A percentile compares a stretch with the other conserved stretches of the same genome.
These are phyloP conservation scores for Lutraria lutraria DNA, from an alignment of 2,888 invertebrate genomes.

Conservation along the genomic window DNA sequence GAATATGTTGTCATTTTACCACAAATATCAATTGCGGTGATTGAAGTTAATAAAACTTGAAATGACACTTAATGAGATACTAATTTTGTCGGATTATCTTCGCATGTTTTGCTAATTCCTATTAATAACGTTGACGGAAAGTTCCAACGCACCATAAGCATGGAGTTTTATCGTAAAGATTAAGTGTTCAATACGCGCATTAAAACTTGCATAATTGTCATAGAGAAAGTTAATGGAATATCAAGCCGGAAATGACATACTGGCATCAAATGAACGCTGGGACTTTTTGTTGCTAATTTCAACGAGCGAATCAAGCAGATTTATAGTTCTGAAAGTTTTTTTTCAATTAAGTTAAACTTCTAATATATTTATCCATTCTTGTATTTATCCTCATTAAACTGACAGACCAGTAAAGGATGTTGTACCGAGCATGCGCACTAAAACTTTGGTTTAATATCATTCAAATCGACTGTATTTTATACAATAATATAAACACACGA, in stretches of 20 bases:
- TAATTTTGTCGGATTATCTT: slow-evolving; percentile 59
- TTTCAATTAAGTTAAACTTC: slow-evolving; percentile 14
- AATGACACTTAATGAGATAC: slow-evolving; percentile 58
- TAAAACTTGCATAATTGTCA: slow-evolving; percentile 36
- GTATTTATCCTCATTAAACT: background rate
- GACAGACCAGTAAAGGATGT: background rate
- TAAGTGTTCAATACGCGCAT: slow-evolving; percentile 32
- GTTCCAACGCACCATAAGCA: slow-evolving; percentile 4
- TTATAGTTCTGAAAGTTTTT: background rate
- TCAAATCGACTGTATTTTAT: background rate
- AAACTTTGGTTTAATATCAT: background rate
- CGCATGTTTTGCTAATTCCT: slow-evolving; percentile 40
- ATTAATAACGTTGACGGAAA: slow-evolving; percentile 35
- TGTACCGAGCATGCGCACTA: background rate
- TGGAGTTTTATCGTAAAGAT: slow-evolving; percentile 26
- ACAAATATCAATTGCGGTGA: slow-evolving; percentile 49
- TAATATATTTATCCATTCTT: background rate
- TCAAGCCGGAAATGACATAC: slow-evolving; percentile 12
- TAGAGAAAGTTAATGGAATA: slow-evolving; percentile 5
- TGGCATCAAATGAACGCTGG: slow-evolving; percentile 16
- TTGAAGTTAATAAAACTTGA: slow-evolving; percentile 52
- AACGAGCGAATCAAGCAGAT: background rate
- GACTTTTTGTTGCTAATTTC: background rate
- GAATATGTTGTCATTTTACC: slow-evolving; percentile 50
- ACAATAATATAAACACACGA: background rate